Evolutionary conservation across 2,888 invertebrate species (phyloP), one percentile per base, ranked within the genome.

Genomic region (Lasioglossum oenotherae): DNA sequence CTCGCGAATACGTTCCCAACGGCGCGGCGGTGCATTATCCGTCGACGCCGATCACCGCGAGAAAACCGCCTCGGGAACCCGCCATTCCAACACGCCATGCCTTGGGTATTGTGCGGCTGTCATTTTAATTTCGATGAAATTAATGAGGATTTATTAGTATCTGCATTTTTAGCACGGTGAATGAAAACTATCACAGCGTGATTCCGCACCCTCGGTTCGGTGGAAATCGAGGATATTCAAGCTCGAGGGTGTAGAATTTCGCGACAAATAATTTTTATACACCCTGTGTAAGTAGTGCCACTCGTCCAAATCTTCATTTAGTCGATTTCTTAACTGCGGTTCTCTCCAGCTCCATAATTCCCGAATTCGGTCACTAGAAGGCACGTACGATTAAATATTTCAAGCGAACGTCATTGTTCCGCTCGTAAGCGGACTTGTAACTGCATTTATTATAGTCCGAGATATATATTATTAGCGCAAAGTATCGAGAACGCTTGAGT

Each of bases 21-120:
- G 72, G 23, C 49, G 57, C 57, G n/a, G n/a, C n/a, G 57, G 49
- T 49, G 35, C 74, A 49, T 74, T 74, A 74, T 69, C 35, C 35
- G 19, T 4, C 23, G 67, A 38, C 67, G 35, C 27, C 35, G 67
- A 69, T 69, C 67, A 14, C 19, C 8, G 8, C 67, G 38, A 8
- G 67, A 19, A 35, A 69, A 35, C 10, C 67, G 6, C n/a, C 57
- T n/a, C 57, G 57, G n/a, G 57, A 53, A 23, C 53, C 23, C 23
- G 8, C 6, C 8, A 57, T 57, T 8, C 10, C n/a, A 1, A 12
- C 57, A 57, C 53, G 19, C 10, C 23, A 2, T n/a, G 57, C 4
- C n/a, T n/a, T n/a, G n/a, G 57, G n/a, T 4, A 57, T 57, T n/a
- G 57, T 1, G 10, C n/a, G 4, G 57, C n/a, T n/a, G 12, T 12